Conservation (phyloP, 2,888 invertebrate species). For the Diadegma fenestrale region DNA sequence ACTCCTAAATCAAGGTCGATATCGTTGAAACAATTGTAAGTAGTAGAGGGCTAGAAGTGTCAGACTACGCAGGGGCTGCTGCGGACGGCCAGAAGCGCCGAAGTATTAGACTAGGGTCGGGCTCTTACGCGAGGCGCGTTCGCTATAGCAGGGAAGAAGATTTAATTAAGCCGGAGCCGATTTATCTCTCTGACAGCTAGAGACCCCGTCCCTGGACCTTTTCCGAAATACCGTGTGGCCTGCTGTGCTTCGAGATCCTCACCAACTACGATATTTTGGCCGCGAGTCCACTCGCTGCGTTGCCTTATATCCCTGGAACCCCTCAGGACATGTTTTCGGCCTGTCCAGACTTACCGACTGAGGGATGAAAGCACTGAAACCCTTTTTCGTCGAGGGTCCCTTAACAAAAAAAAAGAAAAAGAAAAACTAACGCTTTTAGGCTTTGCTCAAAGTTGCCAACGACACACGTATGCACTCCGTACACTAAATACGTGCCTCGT, state of each 20-base stretch:
- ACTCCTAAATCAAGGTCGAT: constrained; percentile 83
- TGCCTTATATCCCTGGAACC: constrained; percentile 28
- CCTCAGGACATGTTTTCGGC: constrained; percentile 38
- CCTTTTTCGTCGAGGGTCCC: constrained; percentile 37
- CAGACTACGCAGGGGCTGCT: constrained; percentile 68
- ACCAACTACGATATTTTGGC: constrained; percentile 55
- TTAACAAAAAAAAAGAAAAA: background rate
- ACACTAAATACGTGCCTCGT: background rate
- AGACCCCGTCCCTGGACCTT: constrained; percentile 59
- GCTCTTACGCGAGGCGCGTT: constrained; percentile 73
- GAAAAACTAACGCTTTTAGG: constrained; percentile 22
- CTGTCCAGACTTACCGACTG: constrained; percentile 56
- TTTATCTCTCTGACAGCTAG: constrained; percentile 85
- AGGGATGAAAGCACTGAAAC: constrained; percentile 40
- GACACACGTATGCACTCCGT: background rate
- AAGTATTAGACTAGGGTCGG: constrained; percentile 60
- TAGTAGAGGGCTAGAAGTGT: constrained; percentile 45
- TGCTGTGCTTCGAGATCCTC: constrained; percentile 63
- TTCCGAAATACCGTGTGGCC: constrained; percentile 57
- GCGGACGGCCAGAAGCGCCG: constrained; percentile 71
- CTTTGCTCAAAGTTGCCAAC: constrained; percentile 30
- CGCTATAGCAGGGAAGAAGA: constrained; percentile 83
- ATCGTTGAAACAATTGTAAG: constrained; percentile 83
- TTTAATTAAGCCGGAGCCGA: constrained; percentile 85
- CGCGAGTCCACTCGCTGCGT: constrained; percentile 38